A percentile compares a stretch with the other conserved stretches of the same genome.
Evolutionary conservation across 2,888 invertebrate species (phyloP).

Genomic region (Lasioglossum marginatum): DNA sequence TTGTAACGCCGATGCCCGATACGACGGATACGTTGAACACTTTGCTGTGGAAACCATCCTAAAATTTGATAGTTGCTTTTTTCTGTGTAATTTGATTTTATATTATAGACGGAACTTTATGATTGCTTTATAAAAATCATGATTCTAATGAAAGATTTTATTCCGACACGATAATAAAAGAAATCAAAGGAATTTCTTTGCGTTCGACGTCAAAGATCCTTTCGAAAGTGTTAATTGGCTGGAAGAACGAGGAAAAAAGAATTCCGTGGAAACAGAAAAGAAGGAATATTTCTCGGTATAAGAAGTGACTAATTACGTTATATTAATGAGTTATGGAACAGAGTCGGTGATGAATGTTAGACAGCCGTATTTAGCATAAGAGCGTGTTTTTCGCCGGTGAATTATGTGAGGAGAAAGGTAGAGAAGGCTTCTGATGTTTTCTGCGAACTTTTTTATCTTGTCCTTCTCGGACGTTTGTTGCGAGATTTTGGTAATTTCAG

Average conservation of each 20-base stretch:
- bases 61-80: background rate
- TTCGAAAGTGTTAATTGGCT: background rate
- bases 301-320: background rate
- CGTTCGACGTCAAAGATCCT: background rate
- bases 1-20: constrained; percentile 46
- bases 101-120: too few species aligned
- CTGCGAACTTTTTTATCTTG: constrained; percentile 17
- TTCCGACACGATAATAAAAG: too few species aligned
- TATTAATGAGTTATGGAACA: background rate
- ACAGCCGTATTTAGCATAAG: background rate
- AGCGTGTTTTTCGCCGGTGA: background rate
- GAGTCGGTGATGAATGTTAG: background rate
- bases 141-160: too few species aligned
- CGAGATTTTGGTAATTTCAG: constrained; percentile 44
- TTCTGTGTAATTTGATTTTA: too few species aligned
- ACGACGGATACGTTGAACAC: background rate
- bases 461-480: constrained; percentile 24
- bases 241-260: background rate
- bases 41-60: background rate
- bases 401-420: background rate
- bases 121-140: background rate
- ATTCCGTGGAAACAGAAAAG: background rate
- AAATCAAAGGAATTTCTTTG: background rate
- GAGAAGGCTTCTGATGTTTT: background rate
- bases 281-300: background rate